Evolutionary conservation across 2,797 vertebrate genomes (phyloP).

Genomic region (Diglossa cyanea): DNA sequence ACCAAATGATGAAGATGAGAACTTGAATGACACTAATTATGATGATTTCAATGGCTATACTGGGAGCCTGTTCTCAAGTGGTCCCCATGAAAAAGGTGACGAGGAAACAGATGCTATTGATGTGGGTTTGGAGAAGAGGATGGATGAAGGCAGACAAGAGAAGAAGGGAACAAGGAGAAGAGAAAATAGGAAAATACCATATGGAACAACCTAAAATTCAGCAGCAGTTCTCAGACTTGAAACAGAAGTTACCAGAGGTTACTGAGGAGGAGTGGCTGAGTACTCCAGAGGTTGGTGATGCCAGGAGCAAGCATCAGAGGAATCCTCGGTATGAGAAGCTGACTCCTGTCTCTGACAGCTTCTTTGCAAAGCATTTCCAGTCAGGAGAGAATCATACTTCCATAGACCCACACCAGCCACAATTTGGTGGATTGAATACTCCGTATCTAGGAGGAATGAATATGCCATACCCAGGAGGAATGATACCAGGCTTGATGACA

Average conservation of each 20-base stretch:
- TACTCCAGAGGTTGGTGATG: slow-evolving; percentile 92
- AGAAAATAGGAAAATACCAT: slow-evolving; percentile 94
- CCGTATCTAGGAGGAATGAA: slow-evolving; percentile 86
- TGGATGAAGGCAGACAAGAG: slow-evolving; percentile 93
- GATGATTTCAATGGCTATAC: slow-evolving; percentile 95
- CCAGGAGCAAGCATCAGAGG: slow-evolving; percentile 91
- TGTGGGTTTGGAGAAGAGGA: slow-evolving; percentile 89
- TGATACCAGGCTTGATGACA: slow-evolving; percentile 90
- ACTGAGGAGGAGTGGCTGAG: slow-evolving; percentile 94
- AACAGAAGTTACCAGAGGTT: slow-evolving; percentile 90
- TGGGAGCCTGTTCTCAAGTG: slow-evolving; percentile 93
- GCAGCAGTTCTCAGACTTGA: slow-evolving; percentile 94
- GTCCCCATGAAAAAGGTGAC: slow-evolving; percentile 91
- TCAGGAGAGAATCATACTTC: slow-evolving; percentile 86
- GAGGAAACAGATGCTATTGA: slow-evolving; percentile 95
- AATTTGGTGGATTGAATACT: slow-evolving; percentile 82
- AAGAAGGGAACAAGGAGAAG: slow-evolving; percentile 91
- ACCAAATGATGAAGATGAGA: slow-evolving; percentile 87
- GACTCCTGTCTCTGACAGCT: slow-evolving; percentile 91
- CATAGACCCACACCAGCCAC: slow-evolving; percentile 87
- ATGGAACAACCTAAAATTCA: slow-evolving; percentile 97
- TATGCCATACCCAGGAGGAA: slow-evolving; percentile 87
- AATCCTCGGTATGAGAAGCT: slow-evolving; percentile 91
- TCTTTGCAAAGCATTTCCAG: slow-evolving; percentile 92
- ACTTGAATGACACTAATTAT: slow-evolving; percentile 92